These are phyloP conservation scores for Vanessa tameamea DNA, from an alignment of 1,140 invertebrate genomes.

Conservation along the genomic window DNA sequence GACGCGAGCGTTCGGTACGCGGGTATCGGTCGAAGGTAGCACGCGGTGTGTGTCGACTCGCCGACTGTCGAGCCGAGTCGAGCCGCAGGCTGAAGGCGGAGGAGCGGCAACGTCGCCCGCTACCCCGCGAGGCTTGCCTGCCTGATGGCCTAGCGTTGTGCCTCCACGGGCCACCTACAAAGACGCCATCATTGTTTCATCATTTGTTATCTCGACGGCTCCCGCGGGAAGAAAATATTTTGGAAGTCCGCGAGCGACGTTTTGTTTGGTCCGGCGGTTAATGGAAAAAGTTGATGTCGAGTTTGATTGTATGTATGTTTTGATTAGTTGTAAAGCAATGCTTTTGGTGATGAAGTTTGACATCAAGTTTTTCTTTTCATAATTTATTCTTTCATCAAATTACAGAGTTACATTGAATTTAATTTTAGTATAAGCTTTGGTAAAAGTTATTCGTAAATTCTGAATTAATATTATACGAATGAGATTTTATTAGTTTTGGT, in stretches of 20 bases:
- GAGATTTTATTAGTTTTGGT: too few relatives aligned
- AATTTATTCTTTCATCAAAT: too few relatives aligned
- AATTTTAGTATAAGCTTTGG: too few relatives aligned
- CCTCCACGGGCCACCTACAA: conserved; percentile 21
- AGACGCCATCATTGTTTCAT: conserved; percentile 41
- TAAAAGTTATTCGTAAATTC: too few relatives aligned
- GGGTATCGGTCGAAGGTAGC: conserved; percentile 21
- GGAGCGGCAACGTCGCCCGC: conserved; percentile 30
- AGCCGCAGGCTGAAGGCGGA: conserved; percentile 16
- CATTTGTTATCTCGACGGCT: conserved; percentile 37
- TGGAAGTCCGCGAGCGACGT: conserved; percentile 8
- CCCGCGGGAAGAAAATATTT: conserved; percentile 37
- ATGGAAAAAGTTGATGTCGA: neutral
- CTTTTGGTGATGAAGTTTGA: neutral
- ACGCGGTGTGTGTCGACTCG: conserved; percentile 24
- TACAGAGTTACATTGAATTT: too few relatives aligned
- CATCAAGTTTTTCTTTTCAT: too few relatives aligned
- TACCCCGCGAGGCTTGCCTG: conserved; percentile 25
- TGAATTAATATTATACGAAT: too few relatives aligned
- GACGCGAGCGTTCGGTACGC: conserved; percentile 52
- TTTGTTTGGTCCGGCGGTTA: conserved; percentile 1
- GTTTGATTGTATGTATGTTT: conserved; percentile 4
- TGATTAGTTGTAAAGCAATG: conserved; percentile 1
- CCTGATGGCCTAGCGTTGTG: neutral
- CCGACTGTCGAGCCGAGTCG: conserved; percentile 24